Conservation (phyloP, 2,888 invertebrate genomes). For the Polyploca ridens region DNA sequence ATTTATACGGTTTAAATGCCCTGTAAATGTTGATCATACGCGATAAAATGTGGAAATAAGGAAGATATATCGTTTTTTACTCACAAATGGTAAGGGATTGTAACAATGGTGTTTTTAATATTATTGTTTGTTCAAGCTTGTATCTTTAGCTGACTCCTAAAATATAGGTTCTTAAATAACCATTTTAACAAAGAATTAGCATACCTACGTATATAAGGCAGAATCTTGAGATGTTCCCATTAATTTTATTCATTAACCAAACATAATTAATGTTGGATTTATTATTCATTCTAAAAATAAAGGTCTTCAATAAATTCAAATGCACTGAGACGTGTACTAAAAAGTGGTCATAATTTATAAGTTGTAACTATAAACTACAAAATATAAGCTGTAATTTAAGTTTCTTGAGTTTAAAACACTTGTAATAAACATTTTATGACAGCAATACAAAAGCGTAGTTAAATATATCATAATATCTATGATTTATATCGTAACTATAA, state of each 20-base stretch:
- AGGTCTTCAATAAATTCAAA: not conserved
- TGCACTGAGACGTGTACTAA: no score
- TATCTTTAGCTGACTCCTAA: not conserved
- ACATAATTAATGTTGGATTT: no score
- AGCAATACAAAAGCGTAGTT: not conserved
- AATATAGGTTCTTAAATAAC: not conserved
- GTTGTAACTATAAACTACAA: not conserved
- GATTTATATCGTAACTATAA: not conserved
- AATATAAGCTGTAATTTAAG: not conserved
- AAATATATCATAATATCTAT: not conserved
- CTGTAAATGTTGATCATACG: slow-evolving; percentile 25
- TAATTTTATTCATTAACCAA: no score
- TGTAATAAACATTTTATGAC: not conserved
- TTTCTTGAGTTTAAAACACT: not conserved
- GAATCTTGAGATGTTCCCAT: no score
- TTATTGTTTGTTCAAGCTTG: not conserved
- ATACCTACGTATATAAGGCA: no score
- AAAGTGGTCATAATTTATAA: not conserved
- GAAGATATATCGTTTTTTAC: not conserved
- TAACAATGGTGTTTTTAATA: no score
- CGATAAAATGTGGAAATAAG: not conserved
- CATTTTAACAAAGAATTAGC: no score
- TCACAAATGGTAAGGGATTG: no score
- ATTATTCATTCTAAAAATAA: no score
- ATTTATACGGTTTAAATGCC: slow-evolving; percentile 21